These are phyloP conservation scores for Drosophila varians DNA, from an alignment of 1,140 invertebrate species.

Conservation along the genomic window DNA sequence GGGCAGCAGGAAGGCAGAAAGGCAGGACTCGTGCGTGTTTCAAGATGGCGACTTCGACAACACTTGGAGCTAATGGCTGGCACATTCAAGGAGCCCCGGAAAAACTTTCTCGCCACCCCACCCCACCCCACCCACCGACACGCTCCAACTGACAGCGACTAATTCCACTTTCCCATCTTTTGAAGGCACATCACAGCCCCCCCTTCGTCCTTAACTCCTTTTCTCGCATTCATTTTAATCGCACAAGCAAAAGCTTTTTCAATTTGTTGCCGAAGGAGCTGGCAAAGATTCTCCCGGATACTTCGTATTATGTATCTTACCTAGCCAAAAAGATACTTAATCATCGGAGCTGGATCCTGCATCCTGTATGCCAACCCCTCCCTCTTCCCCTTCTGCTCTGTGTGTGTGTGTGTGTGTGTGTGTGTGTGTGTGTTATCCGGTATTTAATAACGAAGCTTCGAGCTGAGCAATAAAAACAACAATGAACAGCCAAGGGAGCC, in stretches of 20 bases:
- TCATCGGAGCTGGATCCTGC: conserved; percentile 23
- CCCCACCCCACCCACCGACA: conserved; percentile 19
- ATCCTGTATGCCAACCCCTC: not conserved
- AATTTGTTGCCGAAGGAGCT: conserved; percentile 54
- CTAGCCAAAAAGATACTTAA: conserved; percentile 50
- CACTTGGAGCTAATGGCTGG: conserved; percentile 68
- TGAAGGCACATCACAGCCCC: not conserved
- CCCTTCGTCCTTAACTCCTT: conserved; percentile 25
- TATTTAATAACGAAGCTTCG: conserved; percentile 36
- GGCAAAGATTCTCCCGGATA: conserved; percentile 10
- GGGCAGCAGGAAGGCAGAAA: not conserved
- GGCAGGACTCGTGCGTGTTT: conserved; percentile 51
- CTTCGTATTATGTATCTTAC: conserved; percentile 31
- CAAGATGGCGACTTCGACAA: conserved; percentile 75
- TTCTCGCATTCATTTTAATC: conserved; percentile 72
- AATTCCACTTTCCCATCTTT: conserved; percentile 40
- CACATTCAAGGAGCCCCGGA: not conserved
- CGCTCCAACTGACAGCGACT: conserved; percentile 65
- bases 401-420: no score
- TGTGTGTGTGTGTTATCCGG: conserved; percentile 39
- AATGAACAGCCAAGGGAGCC: conserved; percentile 14
- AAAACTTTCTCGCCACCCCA: conserved; percentile 44
- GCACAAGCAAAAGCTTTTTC: conserved; percentile 72
- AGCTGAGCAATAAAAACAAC: conserved; percentile 25
- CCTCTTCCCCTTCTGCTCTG: not conserved